These are phyloP conservation scores for Andrena bucephala DNA, from an alignment of 2,888 invertebrate genomes.

Conservation along the genomic window DNA sequence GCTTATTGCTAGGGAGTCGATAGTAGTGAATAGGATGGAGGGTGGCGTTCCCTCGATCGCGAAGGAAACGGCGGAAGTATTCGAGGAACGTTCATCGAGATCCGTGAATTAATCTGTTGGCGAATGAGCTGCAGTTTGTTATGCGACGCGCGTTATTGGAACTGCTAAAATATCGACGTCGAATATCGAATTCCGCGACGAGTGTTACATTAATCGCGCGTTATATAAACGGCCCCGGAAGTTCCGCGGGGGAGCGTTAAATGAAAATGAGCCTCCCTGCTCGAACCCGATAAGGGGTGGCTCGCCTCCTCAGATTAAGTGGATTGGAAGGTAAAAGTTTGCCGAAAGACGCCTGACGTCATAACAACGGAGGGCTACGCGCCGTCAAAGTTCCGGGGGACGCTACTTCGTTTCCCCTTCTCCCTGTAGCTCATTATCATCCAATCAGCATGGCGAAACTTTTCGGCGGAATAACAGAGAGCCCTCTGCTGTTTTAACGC, in stretches of 20 bases:
- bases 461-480: conserved; percentile 60
- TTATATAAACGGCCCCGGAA: conserved; percentile 18
- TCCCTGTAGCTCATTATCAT: conserved; percentile 64
- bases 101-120: neutral
- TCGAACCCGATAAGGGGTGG: conserved; percentile 60
- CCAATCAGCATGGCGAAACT: conserved; percentile 66
- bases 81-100: neutral
- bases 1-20: neutral
- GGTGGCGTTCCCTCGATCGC: neutral
- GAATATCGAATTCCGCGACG: conserved; percentile 3
- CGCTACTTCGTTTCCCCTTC: conserved; percentile 55
- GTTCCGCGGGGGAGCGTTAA: conserved; percentile 40
- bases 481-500: conserved; percentile 37
- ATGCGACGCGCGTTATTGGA: neutral
- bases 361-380: conserved; percentile 59
- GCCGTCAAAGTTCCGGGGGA: conserved; percentile 53
- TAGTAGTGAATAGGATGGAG: neutral
- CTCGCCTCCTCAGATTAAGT: conserved; percentile 64
- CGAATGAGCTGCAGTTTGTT: neutral
- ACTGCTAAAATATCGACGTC: conserved; percentile 4
- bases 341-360: conserved; percentile 56
- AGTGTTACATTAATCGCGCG: conserved; percentile 27
- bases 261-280: conserved; percentile 58
- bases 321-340: conserved; percentile 71
- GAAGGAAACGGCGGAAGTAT: neutral